phyloP scores from a whole-genome alignment of 2,888 invertebrate genomes.

The Ochlodes sylvanus region DNA sequence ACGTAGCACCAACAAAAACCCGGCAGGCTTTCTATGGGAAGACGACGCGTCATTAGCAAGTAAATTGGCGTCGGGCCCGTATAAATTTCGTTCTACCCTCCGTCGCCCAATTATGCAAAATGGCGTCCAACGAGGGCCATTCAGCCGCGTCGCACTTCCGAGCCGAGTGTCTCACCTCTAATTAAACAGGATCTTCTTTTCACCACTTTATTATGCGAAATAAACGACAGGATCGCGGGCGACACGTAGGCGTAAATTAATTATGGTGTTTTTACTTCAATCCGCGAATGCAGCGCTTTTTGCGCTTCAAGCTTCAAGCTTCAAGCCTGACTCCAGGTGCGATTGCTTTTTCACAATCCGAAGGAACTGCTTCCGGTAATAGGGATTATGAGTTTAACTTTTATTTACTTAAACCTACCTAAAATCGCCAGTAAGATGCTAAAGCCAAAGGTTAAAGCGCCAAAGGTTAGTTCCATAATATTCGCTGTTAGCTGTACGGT shows the following conservation, averaged over 20 bases:
- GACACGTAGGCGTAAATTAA: constrained; percentile 63
- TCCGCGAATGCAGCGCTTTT: constrained; percentile 43
- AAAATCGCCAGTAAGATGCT: too few relatives aligned
- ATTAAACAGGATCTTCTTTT: constrained; percentile 83
- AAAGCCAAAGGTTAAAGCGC: too few relatives aligned
- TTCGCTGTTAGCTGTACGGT: too few relatives aligned
- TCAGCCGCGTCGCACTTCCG: constrained; percentile 77
- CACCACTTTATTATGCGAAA: constrained; percentile 81
- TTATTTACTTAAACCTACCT: too few relatives aligned
- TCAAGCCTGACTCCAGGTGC: constrained; percentile 12
- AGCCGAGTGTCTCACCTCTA: constrained; percentile 79
- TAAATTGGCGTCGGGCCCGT: constrained; percentile 81
- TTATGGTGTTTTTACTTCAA: constrained; percentile 52
- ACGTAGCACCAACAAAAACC: constrained; percentile 56
- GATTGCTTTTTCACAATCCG: constrained; percentile 23
- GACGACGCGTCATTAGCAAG: constrained; percentile 83
- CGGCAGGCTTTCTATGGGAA: constrained; percentile 50
- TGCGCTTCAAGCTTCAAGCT: constrained; percentile 24
- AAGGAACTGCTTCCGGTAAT: constrained; percentile 1
- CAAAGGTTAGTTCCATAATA: too few relatives aligned
- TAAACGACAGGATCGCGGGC: constrained; percentile 69
- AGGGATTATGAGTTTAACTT: not conserved
- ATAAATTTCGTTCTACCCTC: constrained; percentile 82
- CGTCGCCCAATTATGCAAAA: constrained; percentile 83
- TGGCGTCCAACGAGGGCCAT: constrained; percentile 81